These are phyloP conservation scores for Philonicus albiceps DNA, from an alignment of 2,888 invertebrate genomes.

Conservation along the genomic window DNA sequence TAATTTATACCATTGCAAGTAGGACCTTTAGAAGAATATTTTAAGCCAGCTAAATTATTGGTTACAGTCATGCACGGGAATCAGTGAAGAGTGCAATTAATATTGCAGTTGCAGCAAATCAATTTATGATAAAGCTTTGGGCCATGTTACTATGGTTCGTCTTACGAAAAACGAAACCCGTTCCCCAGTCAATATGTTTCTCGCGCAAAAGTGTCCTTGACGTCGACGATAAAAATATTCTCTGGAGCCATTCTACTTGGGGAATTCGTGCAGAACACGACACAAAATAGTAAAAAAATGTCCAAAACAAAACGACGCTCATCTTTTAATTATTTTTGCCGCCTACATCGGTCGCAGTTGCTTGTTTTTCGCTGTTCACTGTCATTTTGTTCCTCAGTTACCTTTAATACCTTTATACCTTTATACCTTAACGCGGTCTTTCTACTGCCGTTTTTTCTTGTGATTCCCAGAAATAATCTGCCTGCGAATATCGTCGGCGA, in stretches of 20 bases:
- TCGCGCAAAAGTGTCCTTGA: constrained; percentile 13
- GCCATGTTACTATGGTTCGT: not conserved
- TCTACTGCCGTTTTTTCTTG: not conserved
- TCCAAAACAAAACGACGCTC: not conserved
- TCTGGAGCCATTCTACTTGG: not conserved
- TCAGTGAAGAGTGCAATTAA: not conserved
- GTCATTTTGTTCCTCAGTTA: not conserved
- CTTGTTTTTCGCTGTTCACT: not conserved
- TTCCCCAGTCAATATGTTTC: not conserved
- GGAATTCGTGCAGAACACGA: constrained; percentile 14
- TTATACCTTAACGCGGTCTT: not conserved
- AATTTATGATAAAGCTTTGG: constrained; percentile 10
- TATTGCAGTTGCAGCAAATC: not conserved
- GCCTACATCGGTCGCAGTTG: not conserved
- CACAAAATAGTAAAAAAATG: not conserved
- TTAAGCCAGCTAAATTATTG: not conserved
- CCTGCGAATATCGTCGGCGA: not conserved
- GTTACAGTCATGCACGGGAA: not conserved
- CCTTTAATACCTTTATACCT: not conserved
- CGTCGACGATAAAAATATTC: constrained; percentile 6
- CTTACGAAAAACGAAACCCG: not conserved
- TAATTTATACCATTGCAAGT: not conserved
- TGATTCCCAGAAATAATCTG: constrained; percentile 7
- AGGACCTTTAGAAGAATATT: not conserved
- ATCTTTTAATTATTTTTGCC: constrained; percentile 23